Evolutionary conservation across 1,140 invertebrate genomes (phyloP), one percentile per base, ranked within the genome.

Genomic region (Ctenoplectra terminalis): DNA sequence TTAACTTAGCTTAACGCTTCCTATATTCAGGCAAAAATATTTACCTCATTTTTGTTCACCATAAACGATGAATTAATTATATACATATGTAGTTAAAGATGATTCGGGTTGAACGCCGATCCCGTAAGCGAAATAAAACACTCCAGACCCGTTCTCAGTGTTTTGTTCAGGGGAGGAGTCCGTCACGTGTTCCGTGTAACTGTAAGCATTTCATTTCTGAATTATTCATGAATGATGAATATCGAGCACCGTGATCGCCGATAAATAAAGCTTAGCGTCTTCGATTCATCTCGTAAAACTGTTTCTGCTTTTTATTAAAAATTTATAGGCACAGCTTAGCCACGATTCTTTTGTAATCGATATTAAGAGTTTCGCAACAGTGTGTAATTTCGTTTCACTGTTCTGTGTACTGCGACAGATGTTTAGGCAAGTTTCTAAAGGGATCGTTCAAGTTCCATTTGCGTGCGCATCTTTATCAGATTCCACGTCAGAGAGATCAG

Each of bases 141-240:
- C 0, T 20, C 2, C 8, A 20, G 46, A 11, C 31, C 7, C 46
- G 9, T 34, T 20, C 34, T 17, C 43, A 23, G 11, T 46, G 63
- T 76, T 76, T 67, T 50, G 61, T 67, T 11, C 61, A 23, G 26
- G 74, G 61, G 48, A 76, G 61, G 34, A 54, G 74, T 15, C 48
- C 20, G 13, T 67, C 74, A 66, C 61, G 74, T 54, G 74, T 67
- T 0, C 20, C 74, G 34, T 43, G 61, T 76, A 76, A 76, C 74
- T 66, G 71, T 74, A 67, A 43, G 61, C 60, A 76, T 66, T 76
- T 56, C 48, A 52, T 54, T 43, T 54, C 48, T 76, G 74, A 76
- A 76, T 76, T 34, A 78, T 78, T 78, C 76, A 78, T 78, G 67
- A 60, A 46, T 29, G 66, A 78, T 50, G 50, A 78, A 71, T 78